Conservation (phyloP, 2,888 invertebrate species). For the Trichogramma evanescens region DNA sequence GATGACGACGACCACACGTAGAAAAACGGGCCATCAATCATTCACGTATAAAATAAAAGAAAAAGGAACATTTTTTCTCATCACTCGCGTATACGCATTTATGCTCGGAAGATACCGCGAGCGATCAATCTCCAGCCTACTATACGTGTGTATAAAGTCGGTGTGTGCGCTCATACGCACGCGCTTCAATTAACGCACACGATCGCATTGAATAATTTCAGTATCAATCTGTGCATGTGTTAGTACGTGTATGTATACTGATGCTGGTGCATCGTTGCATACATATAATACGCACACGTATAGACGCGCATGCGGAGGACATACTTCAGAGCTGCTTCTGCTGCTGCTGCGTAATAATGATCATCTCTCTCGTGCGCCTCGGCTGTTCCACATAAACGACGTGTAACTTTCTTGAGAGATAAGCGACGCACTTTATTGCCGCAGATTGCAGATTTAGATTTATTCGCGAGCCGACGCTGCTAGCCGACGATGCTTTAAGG, state of each 20-base stretch:
- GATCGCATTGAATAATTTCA: conserved; percentile 19
- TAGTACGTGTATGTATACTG: no score
- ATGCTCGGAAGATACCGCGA: conserved; percentile 4
- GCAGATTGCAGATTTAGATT: conserved; percentile 15
- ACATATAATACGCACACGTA: no score
- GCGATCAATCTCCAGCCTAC: conserved; percentile 14
- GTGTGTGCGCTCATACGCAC: no score
- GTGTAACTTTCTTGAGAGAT: no score
- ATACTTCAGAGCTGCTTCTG: no score
- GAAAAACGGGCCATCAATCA: conserved; percentile 15
- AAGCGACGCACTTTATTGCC: no score
- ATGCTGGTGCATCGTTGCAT: no score
- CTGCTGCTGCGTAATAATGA: no score
- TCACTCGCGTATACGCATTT: neutral
- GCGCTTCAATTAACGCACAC: neutral
- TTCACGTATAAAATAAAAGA: neutral
- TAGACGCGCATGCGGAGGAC: no score
- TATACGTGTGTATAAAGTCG: conserved; percentile 4
- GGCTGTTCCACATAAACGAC: no score
- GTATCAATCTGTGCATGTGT: conserved; percentile 14
- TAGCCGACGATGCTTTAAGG: conserved; percentile 9
- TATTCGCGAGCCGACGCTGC: conserved; percentile 13
- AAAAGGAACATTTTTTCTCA: conserved; percentile 4
- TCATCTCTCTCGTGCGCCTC: no score
- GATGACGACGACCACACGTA: neutral